phyloP scores from a whole-genome alignment of 2,113 vertebrate species.

The Gobio gobio region DNA sequence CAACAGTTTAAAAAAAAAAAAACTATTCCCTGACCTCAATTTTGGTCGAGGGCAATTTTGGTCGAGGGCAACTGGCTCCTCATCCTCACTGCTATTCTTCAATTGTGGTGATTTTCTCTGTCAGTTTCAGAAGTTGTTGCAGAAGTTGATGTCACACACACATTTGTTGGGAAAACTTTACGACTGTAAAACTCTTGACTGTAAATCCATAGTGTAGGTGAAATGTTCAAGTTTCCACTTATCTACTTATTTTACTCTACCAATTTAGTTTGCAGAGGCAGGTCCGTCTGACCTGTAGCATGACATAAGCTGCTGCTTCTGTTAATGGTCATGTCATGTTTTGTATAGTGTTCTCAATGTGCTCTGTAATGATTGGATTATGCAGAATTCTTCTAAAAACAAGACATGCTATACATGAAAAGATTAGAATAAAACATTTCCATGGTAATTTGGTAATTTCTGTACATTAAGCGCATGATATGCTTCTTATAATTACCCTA shows the following conservation, averaged over 20 bases:
- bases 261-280: neutral
- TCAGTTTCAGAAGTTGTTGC: neutral
- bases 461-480: neutral
- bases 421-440: neutral
- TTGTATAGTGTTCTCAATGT: neutral
- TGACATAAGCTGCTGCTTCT: neutral
- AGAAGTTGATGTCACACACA: slow-evolving; percentile 1
- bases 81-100: neutral
- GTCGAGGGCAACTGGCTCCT: neutral
- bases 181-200: neutral
- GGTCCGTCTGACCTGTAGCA: neutral
- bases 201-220: neutral
- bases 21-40: slow-evolving; percentile 26
- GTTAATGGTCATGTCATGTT: slow-evolving; percentile 15
- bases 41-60: neutral
- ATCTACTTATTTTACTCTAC: neutral
- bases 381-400: neutral
- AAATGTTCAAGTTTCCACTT: neutral
- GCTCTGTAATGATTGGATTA: neutral
- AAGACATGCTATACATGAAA: neutral
- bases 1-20: neutral
- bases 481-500: slow-evolving; percentile 8
- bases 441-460: slow-evolving; percentile 8
- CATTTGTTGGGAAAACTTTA: neutral
- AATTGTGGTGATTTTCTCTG: neutral